phyloP scores from a whole-genome alignment of 2,797 vertebrate genomes.

The Vultur gryphus region DNA sequence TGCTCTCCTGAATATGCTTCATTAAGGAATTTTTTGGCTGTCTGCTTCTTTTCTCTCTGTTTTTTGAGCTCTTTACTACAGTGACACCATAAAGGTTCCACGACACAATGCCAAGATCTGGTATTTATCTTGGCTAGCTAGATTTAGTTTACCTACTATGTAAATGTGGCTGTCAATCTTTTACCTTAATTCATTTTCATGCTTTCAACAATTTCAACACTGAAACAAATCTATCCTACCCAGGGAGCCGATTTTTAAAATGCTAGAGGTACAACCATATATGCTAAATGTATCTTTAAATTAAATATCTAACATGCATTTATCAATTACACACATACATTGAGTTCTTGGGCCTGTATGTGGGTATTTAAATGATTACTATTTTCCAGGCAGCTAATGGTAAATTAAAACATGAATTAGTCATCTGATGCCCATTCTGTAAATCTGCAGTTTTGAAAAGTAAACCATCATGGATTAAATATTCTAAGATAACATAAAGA shows the following conservation, averaged over 20 bases:
- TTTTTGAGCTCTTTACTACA: not conserved
- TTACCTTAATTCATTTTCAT: not conserved
- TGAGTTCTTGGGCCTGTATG: not conserved
- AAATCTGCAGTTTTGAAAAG: not conserved
- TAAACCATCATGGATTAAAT: not conserved
- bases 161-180: not conserved
- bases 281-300: not conserved
- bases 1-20: not conserved
- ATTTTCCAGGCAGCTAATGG: not conserved
- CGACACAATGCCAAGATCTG: not conserved
- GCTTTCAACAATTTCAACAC: not conserved
- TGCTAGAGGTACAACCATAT: not conserved
- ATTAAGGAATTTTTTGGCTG: not conserved
- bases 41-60: not conserved
- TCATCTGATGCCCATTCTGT: not conserved
- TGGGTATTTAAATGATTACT: not conserved
- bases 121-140: not conserved
- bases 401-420: not conserved
- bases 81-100: not conserved
- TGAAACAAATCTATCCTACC: not conserved
- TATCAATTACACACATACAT: not conserved
- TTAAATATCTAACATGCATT: not conserved
- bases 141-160: not conserved
- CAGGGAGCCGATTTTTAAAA: not conserved
- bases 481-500: not conserved